Base-by-base conservation (phyloP, 2,888 invertebrate species). In the Ashinkailepas kermadecensis region DNA sequence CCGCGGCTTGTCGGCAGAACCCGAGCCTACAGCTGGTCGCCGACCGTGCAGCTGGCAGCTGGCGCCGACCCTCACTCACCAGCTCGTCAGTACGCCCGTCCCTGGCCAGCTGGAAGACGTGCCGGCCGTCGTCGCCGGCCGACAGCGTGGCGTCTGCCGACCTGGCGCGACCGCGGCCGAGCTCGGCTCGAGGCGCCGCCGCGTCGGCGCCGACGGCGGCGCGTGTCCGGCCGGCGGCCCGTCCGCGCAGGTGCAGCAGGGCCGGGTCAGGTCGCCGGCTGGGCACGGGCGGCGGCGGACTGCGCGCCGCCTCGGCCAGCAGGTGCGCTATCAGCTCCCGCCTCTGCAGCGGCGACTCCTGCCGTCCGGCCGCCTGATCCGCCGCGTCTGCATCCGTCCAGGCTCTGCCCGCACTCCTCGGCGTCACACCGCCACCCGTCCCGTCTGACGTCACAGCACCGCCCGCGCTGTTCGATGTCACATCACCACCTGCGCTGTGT, bases 81-180 rank as follows among this genome's bases (percentile, higher is more conserved):
- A 88, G 84, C 82, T 86, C 85, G 74, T 86, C 85, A 23, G 87
- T 84, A 82, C 86, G 85, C 70, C 87, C 87, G 70, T 85, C 85
- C 81, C 86, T 86, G n/a, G 87, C 87, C 65, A 86, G 85, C 81
- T 86, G 85, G 83, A 88, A 87, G 25, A 87, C 86, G 82, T 86
- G 86, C 84, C 86, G 86, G 81, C 87, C 87, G 87, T 87, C 87
- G 82, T 87, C 87, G 15, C 87, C 59, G 12, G 54, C 15, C 18
- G 74, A 54, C 39, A 39, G 54, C 9, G 74, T 15, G 2, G 18
- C 54, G 54, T 54, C 54, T 15, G 65, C 23, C 23, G n/a, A 15
- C 23, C 23, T n/a, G 21, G 23, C 65, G 7, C 18, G 9, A 3
- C 18, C 54, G 23, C n/a, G n/a, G 6, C 10, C n/a, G 58, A n/a